phyloP scores from a whole-genome alignment of 2,797 vertebrate genomes.

The Danio choprae region DNA sequence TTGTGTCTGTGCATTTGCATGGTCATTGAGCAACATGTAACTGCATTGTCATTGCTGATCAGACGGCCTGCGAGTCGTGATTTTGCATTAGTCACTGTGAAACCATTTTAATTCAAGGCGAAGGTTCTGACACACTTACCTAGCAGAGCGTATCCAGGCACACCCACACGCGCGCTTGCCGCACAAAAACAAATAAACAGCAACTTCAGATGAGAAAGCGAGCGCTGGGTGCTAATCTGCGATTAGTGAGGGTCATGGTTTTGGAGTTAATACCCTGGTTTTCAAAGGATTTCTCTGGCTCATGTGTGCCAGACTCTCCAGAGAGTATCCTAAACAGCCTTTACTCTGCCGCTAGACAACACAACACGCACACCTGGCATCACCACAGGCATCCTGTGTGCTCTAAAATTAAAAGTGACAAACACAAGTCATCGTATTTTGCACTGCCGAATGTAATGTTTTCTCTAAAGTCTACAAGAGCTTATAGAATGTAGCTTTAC shows the following conservation, averaged over 20 bases:
- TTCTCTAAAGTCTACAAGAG: not conserved
- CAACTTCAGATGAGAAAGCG: conserved; percentile 35
- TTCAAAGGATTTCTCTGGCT: conserved; percentile 46
- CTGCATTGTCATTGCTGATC: conserved; percentile 20
- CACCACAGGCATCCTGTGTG: not conserved
- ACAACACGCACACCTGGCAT: conserved; percentile 28
- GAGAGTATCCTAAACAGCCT: conserved; percentile 32
- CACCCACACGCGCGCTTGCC: conserved; percentile 15
- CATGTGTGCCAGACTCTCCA: conserved; percentile 5
- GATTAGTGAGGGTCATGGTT: conserved; percentile 70
- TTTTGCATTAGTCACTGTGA: conserved; percentile 37
- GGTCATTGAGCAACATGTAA: conserved; percentile 7
- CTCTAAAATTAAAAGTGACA: not conserved
- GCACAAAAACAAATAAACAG: conserved; percentile 57
- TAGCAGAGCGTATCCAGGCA: conserved; percentile 4
- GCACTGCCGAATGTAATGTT: not conserved
- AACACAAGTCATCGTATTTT: not conserved
- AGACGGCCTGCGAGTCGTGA: not conserved
- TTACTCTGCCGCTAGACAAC: conserved; percentile 21
- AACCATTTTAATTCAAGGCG: conserved; percentile 30
- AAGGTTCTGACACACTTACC: conserved; percentile 40
- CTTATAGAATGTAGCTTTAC: too few relatives aligned
- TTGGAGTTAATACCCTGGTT: conserved; percentile 69
- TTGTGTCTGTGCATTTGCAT: conserved; percentile 23
- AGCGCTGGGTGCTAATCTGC: conserved; percentile 72